Percentiles rank a stretch among this genome's conserved stretches.
Evolutionary conservation across 1,140 invertebrate species (phyloP).

Genomic region (Pseudachorutes palmiensis): DNA sequence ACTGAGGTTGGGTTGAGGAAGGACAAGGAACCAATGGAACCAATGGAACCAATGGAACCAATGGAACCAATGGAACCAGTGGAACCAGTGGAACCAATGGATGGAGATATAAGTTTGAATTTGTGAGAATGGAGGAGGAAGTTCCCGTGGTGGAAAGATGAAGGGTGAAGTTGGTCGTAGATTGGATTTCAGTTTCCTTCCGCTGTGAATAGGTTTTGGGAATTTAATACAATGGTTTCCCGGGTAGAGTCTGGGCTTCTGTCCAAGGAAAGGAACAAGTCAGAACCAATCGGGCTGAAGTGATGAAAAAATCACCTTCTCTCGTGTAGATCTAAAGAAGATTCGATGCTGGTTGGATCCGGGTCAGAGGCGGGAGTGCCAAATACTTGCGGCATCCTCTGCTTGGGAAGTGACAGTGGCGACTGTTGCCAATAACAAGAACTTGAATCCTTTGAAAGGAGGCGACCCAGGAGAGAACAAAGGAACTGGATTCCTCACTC

Average conservation of each 20-base stretch:
- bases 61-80: no score
- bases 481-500: no score
- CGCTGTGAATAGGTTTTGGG: not conserved
- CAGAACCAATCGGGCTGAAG: conserved; percentile 36
- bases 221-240: not conserved
- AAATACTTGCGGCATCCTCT: not conserved
- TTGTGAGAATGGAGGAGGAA: not conserved
- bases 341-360: conserved; percentile 23
- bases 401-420: not conserved
- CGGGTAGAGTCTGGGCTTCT: conserved; percentile 21
- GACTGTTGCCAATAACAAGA: not conserved
- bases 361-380: conserved; percentile 11
- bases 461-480: no score
- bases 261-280: conserved; percentile 31
- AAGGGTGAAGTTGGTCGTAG: no score
- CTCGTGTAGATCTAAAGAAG: conserved; percentile 15
- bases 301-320: conserved; percentile 38
- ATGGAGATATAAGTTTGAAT: no score
- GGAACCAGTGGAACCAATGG: no score
- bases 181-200: not conserved
- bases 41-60: no score
- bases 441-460: no score
- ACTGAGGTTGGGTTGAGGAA: no score
- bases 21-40: no score
- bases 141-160: not conserved